Evolutionary conservation across 1,140 invertebrate species (phyloP).

Genomic region (Drosophila persimilis): DNA sequence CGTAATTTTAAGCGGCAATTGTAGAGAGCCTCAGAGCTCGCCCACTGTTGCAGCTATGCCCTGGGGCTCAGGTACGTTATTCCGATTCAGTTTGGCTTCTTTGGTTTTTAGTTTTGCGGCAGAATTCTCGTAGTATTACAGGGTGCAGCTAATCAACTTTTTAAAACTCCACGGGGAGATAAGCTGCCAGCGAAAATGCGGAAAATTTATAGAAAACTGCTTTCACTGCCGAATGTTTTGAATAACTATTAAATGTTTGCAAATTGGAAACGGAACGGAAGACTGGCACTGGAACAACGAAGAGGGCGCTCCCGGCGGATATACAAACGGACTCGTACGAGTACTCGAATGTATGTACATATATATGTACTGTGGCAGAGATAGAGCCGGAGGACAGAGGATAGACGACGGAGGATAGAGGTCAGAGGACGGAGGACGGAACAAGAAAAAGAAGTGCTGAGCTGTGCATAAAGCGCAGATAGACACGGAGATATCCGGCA

Average conservation of each 20-base stretch:
- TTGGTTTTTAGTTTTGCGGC: conserved; percentile 8
- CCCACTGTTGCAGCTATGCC: neutral
- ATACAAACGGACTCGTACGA: neutral
- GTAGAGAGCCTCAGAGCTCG: conserved; percentile 6
- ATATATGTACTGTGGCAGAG: no score
- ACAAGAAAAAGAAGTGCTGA: conserved; percentile 47
- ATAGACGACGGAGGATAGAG: neutral
- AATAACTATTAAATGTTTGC: conserved; percentile 45
- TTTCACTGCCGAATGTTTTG: conserved; percentile 17
- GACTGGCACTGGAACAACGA: neutral
- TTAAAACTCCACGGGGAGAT: conserved; percentile 28
- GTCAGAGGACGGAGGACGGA: neutral
- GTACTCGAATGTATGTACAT: no score
- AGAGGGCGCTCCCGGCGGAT: conserved; percentile 10
- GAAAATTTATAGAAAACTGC: conserved; percentile 7
- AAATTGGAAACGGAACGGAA: conserved; percentile 3
- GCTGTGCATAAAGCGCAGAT: conserved; percentile 64
- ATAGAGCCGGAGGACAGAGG: neutral
- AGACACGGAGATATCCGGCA: conserved; percentile 64
- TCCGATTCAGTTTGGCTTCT: conserved; percentile 10
- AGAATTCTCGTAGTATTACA: neutral
- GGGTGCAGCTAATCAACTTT: conserved; percentile 36
- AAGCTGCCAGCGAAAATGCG: conserved; percentile 37
- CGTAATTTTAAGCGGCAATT: conserved; percentile 70
- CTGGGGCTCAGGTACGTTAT: neutral